Evolutionary conservation across 2,113 vertebrate species (phyloP), one percentile per base, ranked within the genome.

Genomic region (Pandion haliaetus): DNA sequence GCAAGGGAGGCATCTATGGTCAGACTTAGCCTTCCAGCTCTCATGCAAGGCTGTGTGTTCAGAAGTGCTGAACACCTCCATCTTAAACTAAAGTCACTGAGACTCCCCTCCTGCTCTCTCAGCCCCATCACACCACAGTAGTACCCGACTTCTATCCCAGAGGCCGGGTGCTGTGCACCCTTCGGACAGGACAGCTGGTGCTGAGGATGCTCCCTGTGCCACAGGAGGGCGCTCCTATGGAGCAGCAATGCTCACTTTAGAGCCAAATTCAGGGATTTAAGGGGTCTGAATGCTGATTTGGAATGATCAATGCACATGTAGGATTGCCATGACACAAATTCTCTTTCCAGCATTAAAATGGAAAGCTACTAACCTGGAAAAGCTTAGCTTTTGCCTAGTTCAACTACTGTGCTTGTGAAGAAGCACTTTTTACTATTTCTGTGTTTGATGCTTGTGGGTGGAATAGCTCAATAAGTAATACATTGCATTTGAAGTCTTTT

Each of bases 1-100:
- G 36, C 34, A 29, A 17, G 0, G 1, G 1, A 3, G 25, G 20
- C 17, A 8, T 17, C 70, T 42, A 3, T 32, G 87, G 17, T 36
- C 52, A 82, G 44, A 58, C 21, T 14, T 25, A 24, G 42, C 28
- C 40, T 28, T n/a, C 23, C 29, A 49, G 58, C 28, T 49, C 23
- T 44, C 5, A 1, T 50, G 36, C 50, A 34, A 65, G 44, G 36
- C 49, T 50, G 32, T 26, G 40, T 38, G 21, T 45, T 54, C 50
- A 54, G 74, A 67, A 85, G 17, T 31, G 50, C 57, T 66, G 50
- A 66, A 31, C 34, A 6, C 21, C 3, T 66, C 34, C 10, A 54
- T 17, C 50, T 42, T 52, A 83, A 69, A 54, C 40, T 70, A 32
- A 79, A 91, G 24, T 67, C 55, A 65, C 26, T 8, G 49, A 47